Evolutionary conservation across 2,113 vertebrate species (phyloP).

Genomic region (Sphyrna mokarran): DNA sequence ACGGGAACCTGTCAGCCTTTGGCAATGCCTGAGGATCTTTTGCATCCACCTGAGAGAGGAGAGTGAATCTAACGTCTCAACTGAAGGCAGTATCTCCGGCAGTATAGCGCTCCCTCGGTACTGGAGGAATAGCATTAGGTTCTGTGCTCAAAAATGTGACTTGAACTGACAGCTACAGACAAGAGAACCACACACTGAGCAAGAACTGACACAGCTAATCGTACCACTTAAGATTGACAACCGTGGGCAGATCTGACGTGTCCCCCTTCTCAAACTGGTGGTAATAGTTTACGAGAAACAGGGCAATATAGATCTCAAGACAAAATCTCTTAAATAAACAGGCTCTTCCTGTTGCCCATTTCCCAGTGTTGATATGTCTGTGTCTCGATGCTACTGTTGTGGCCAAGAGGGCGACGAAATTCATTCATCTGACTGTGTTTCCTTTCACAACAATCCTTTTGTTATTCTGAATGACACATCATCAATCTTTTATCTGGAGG

Average conservation of each 20-base stretch:
- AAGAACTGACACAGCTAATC: no score
- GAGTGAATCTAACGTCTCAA: neutral
- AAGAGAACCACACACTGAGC: no score
- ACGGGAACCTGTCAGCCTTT: no score
- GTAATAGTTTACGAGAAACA: neutral
- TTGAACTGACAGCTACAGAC: no score
- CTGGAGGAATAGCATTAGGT: neutral
- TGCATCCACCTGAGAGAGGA: neutral
- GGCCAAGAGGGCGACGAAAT: neutral
- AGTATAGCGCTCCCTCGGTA: neutral
- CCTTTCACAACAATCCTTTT: no score
- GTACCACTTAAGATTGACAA: neutral
- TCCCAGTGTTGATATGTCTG: neutral
- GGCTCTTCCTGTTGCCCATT: neutral
- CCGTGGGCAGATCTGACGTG: neutral
- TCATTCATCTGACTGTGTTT: neutral
- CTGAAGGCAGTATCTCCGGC: neutral
- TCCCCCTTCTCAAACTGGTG: neutral
- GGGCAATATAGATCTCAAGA: neutral
- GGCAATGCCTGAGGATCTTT: neutral
- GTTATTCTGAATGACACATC: neutral
- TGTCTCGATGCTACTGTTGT: neutral
- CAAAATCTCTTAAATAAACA: neutral
- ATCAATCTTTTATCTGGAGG: neutral
- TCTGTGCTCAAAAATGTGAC: neutral